Evolutionary conservation across 2,888 invertebrate species (phyloP).

Genomic region (Netelia inedita): DNA sequence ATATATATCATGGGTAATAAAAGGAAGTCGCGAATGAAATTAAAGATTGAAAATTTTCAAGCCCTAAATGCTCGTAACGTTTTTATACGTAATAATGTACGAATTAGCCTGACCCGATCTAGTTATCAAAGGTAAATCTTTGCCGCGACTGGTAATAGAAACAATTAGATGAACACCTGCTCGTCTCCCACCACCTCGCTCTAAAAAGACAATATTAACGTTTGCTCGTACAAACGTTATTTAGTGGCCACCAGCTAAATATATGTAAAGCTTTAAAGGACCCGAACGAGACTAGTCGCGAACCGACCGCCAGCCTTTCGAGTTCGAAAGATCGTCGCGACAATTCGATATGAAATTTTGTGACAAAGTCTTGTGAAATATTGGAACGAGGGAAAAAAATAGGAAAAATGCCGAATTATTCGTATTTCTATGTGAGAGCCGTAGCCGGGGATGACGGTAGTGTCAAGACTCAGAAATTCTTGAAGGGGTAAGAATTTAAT

Average conservation of each 20-base stretch:
- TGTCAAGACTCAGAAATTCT: constrained; percentile 76
- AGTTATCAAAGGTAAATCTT: background rate
- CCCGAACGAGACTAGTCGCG: constrained; percentile 57
- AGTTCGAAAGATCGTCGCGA: constrained; percentile 38
- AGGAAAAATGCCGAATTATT: constrained; percentile 77
- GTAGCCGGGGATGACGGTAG: constrained; percentile 73
- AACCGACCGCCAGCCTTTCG: constrained; percentile 65
- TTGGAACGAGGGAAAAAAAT: background rate
- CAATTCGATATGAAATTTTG: constrained; percentile 25
- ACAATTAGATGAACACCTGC: background rate
- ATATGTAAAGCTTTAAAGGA: constrained; percentile 61
- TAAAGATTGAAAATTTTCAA: background rate
- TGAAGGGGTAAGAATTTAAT: constrained; percentile 78
- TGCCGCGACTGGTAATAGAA: background rate
- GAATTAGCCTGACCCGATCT: background rate
- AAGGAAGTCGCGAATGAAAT: constrained; percentile 24
- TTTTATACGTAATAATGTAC: background rate
- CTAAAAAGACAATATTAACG: background rate
- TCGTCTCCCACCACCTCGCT: constrained; percentile 5
- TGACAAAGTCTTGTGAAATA: background rate
- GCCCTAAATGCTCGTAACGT: background rate
- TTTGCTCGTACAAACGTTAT: constrained; percentile 22
- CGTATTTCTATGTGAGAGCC: constrained; percentile 79
- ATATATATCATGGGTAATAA: constrained; percentile 48
- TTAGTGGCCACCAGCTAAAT: constrained; percentile 62